Conservation (phyloP, 2,113 vertebrate species). For the Ursus arctos region DNA sequence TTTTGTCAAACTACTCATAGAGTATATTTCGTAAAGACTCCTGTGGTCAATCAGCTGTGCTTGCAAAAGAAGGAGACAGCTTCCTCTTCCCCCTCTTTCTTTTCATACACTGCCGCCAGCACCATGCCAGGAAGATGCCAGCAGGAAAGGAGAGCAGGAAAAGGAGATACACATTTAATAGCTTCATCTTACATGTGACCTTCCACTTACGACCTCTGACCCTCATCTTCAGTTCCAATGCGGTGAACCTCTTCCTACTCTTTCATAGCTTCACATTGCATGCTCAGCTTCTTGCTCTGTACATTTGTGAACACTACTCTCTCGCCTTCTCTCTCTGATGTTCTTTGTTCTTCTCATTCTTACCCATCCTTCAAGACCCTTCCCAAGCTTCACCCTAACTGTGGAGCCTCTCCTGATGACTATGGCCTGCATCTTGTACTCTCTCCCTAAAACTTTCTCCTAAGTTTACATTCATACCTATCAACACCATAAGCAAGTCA, state of each 20-base stretch:
- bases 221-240: neutral
- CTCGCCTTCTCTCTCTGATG: neutral
- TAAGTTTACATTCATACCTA: neutral
- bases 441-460: neutral
- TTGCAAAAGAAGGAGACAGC: neutral
- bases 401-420: neutral
- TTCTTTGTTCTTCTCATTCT: neutral
- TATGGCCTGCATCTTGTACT: too few relatives aligned
- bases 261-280: neutral
- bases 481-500: neutral
- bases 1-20: neutral
- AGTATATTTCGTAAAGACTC: neutral
- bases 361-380: neutral
- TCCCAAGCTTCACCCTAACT: neutral
- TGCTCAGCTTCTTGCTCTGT: neutral
- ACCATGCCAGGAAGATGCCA: neutral
- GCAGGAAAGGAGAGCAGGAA: neutral
- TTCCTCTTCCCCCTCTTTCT: neutral
- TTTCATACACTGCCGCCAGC: neutral
- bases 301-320: neutral
- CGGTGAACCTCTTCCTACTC: neutral
- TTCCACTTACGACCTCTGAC: neutral
- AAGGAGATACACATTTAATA: neutral
- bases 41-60: neutral
- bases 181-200: neutral